Conservation (phyloP, 2,113 vertebrate species). For the Mellivora capensis region DNA sequence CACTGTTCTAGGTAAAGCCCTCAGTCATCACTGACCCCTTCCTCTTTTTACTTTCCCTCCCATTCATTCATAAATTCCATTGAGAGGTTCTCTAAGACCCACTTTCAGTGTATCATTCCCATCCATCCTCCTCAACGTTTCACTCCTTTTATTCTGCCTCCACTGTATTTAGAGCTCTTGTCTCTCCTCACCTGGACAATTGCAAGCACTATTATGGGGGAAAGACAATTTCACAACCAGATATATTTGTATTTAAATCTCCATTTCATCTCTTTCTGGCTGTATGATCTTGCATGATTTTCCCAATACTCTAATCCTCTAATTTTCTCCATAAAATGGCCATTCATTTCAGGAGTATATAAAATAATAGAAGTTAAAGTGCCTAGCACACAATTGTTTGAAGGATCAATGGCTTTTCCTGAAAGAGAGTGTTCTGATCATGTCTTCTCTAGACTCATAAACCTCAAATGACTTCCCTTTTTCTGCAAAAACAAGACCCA, state of each 20-base stretch:
- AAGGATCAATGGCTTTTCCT: not conserved
- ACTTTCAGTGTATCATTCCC: not conserved
- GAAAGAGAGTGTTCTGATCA: not conserved
- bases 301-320: slow-evolving; percentile 23
- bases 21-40: not conserved
- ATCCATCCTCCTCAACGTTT: not conserved
- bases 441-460: not conserved
- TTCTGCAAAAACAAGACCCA: not conserved
- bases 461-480: not conserved
- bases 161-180: not conserved
- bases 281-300: not conserved
- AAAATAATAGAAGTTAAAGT: not conserved
- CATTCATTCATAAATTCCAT: not conserved
- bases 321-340: slow-evolving; percentile 3
- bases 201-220: not conserved
- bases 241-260: not conserved
- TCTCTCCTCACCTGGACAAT: not conserved
- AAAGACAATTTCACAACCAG: not conserved
- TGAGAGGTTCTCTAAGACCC: not conserved
- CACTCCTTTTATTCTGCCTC: not conserved
- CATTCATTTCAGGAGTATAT: not conserved
- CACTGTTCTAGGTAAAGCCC: not conserved
- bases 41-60: not conserved
- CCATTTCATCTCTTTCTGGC: not conserved
- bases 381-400: not conserved